Evolutionary conservation across 2,888 invertebrate genomes (phyloP), one percentile per base, ranked within the genome.

Genomic region (Altica lythri): DNA sequence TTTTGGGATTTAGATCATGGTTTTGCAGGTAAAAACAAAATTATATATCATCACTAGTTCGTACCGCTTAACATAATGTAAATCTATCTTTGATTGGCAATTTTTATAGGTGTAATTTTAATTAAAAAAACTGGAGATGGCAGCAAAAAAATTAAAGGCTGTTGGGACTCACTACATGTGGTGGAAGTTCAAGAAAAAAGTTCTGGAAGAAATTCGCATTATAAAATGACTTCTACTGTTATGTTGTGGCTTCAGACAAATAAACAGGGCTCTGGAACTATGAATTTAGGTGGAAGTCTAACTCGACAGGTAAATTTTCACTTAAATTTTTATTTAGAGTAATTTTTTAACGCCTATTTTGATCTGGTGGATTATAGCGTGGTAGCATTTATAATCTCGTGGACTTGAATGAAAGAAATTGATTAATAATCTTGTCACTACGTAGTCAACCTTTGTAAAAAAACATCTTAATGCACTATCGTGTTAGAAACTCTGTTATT

Each of bases 111-210:
- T 65, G 98, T 97, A 30, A 96, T 99, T 72, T 82, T 99, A 68
- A 98, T 99, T 70, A 99, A 99, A 78, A 99, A 99, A 79, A 95
- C 95, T 1, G 98, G 97, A 0, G 97, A 98, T 77, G 97, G 97
- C 10, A 95, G 95, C 29, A 95, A 94, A 79, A 96, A 95, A 79
- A 98, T 98, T 68, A 96, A 96, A 76, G 99, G 99, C 1, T 98
- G 98, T 77, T 99, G 99, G 99, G 99, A 99, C 76, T 98, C 98
- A 1, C 96, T 99, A 72, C 99, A 99, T 73, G 99, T 99, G 0
- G 94, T 99, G 10, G 99, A 99, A 79, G 97, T 99, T 1, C 93
- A 94, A 73, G 96, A 97, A 75, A 97, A 97, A 78, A 89, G 93
- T 40, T 90, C 90, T 16, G 96, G 96, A 0, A 84, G 95, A 48